These are phyloP conservation scores for Darwinula stevensoni DNA, from an alignment of 2,888 invertebrate genomes.

Conservation along the genomic window DNA sequence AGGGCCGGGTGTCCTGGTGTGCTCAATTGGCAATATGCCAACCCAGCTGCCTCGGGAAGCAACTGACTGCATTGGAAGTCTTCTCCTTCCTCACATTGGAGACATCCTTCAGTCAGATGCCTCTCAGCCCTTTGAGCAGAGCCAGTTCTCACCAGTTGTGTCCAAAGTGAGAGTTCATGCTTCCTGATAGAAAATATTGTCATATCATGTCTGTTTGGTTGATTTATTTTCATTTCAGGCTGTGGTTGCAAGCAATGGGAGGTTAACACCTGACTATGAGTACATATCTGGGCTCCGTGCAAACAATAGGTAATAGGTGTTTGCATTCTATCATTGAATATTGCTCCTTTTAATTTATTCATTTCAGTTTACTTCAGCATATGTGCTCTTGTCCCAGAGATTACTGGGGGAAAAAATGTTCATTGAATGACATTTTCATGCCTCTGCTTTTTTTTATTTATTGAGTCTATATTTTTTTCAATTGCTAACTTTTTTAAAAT, in stretches of 20 bases:
- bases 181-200: neutral
- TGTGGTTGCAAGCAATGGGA: conserved; percentile 83
- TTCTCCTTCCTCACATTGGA: conserved; percentile 55
- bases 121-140: conserved; percentile 39
- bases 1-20: conserved; percentile 91
- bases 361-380: too few species aligned
- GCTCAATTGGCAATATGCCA: conserved; percentile 99
- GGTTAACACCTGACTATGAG: conserved; percentile 64
- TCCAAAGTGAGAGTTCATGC: conserved; percentile 26
- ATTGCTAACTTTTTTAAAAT: too few species aligned
- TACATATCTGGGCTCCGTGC: conserved; percentile 75
- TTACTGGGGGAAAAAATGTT: too few species aligned
- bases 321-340: neutral
- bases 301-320: conserved; percentile 23
- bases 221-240: conserved; percentile 29
- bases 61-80: conserved; percentile 88
- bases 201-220: neutral
- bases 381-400: too few species aligned
- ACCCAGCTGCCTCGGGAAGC: conserved; percentile 91
- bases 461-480: too few species aligned
- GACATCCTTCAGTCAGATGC: conserved; percentile 71
- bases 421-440: too few species aligned
- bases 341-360: too few species aligned
- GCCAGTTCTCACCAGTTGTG: conserved; percentile 28
- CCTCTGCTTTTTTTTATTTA: too few species aligned